phyloP scores from a whole-genome alignment of 1,140 invertebrate genomes.

The Rhopalosiphum padi region DNA sequence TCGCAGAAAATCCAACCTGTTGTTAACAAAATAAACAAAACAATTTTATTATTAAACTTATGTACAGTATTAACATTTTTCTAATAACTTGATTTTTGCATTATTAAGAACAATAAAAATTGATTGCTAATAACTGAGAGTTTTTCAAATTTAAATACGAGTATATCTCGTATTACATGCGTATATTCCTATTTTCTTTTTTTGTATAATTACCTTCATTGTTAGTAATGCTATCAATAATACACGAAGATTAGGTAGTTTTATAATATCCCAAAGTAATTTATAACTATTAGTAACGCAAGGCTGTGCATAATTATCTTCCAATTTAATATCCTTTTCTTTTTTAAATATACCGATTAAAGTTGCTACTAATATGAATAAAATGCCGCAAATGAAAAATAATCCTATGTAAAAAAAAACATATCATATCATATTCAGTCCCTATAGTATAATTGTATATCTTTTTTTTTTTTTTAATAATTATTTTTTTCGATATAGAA shows the following conservation, averaged over 20 bases:
- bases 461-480: background rate
- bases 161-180: background rate
- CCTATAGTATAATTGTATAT: background rate
- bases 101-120: too few species aligned
- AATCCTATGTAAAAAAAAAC: background rate
- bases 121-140: background rate
- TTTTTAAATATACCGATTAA: slow-evolving; percentile 11
- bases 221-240: background rate
- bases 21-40: background rate
- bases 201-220: background rate
- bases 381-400: slow-evolving; percentile 14
- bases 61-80: background rate
- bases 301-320: background rate
- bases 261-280: slow-evolving; percentile 19
- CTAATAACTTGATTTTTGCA: background rate
- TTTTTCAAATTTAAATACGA: background rate
- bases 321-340: background rate
- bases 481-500: background rate
- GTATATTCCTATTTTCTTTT: background rate
- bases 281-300: slow-evolving; percentile 26
- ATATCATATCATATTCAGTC: background rate
- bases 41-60: background rate
- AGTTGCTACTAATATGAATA: slow-evolving; percentile 69
- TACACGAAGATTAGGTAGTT: background rate
- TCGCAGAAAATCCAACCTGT: slow-evolving; percentile 19